Base-by-base conservation (phyloP, 1,140 invertebrate genomes). In the Sitophilus oryzae region DNA sequence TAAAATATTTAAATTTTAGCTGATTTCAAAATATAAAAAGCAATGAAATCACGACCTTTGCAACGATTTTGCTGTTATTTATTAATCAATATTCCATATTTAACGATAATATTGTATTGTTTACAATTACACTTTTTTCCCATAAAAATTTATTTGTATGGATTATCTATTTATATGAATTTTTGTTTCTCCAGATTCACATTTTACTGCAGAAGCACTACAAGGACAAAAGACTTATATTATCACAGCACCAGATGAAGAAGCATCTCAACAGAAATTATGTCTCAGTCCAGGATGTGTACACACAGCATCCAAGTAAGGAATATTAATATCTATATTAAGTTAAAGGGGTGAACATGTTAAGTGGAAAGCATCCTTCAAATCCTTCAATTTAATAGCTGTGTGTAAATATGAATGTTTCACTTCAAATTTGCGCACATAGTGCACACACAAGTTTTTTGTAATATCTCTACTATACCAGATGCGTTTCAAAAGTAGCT, bases 241-340 rank as follows among this genome's bases (percentile, higher is more conserved):
- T 11, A 70, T 69, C 34, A 60, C 21, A 15, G 52, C 50, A 2
- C 40, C 47, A 34, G 30, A 52, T 21, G 49, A 65, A 49, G 58
- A 50, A 1, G 14, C 10, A 11, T 34, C 45, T 21, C 35, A 63
- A 0, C 59, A 67, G 10, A 66, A 77, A 19, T 53, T 83, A 3
- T 88, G 85, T 62, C 70, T 79, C 21, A 74, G 76, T 1, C 71
- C 81, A 20, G 83, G 80, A 58, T 87, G 85, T 69, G 73, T 88
- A 42, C 80, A 85, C 59, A 81, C 84, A 76, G 86, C 87, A 0
- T 84, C 85, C 1, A 51, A 45, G 55, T 57, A 52, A 2, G 8
- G 30, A 34, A 11, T 19, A 20, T 18, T 30, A 41, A 51, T 41
- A 14, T 14, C 20, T n/a, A 10, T 49, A 41, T 51, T 21, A 41